Percentiles rank a stretch among this genome's conserved stretches.
Conservation (phyloP, 1,140 invertebrate species). For the Lepidostoma basale region DNA sequence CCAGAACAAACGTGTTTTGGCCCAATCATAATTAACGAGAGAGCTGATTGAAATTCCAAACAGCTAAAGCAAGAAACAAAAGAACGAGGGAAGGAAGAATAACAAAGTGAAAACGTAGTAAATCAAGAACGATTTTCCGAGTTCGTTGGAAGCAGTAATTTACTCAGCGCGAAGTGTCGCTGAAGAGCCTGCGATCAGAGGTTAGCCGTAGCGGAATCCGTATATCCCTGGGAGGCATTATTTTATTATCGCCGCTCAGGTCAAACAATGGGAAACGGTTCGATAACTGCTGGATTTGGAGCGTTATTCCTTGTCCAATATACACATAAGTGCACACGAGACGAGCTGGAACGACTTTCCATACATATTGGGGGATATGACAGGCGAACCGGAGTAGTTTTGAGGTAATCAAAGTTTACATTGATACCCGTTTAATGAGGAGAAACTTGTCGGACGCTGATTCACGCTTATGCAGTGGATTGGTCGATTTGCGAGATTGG, state of each 20-base stretch:
- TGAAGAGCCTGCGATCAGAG: constrained; percentile 26
- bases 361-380: too few species aligned
- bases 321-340: too few species aligned
- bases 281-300: constrained; percentile 1
- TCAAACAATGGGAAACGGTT: background rate
- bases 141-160: constrained; percentile 32
- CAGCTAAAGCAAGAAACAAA: background rate
- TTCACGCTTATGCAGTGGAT: too few species aligned
- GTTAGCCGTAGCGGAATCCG: constrained; percentile 12
- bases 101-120: background rate
- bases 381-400: too few species aligned
- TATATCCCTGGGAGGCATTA: constrained; percentile 24
- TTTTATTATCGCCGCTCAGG: constrained; percentile 31
- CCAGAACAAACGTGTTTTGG: too few species aligned
- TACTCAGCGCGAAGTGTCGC: constrained; percentile 36
- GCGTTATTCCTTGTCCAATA: too few species aligned
- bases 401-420: too few species aligned
- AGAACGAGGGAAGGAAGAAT: background rate
- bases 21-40: background rate
- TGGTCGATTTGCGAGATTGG: too few species aligned
- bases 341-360: too few species aligned
- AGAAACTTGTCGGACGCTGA: too few species aligned
- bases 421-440: too few species aligned
- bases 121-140: constrained; percentile 20
- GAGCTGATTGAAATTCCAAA: background rate